A percentile compares a stretch with the other conserved stretches of the same genome.
Evolutionary conservation across 2,888 invertebrate species (phyloP).

Genomic region (Hoplodrina ambigua): DNA sequence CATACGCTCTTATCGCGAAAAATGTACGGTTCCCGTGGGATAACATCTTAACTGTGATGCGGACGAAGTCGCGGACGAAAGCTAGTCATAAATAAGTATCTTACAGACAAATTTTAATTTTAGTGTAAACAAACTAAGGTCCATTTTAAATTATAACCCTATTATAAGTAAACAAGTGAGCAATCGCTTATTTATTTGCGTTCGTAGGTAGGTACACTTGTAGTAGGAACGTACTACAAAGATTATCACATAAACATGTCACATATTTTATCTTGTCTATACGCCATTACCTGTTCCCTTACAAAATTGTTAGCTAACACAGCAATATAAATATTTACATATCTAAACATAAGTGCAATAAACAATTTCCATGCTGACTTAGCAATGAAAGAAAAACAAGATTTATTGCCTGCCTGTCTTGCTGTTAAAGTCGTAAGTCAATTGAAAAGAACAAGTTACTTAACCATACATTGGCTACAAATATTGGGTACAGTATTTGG

Average conservation of each 20-base stretch:
- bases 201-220: background rate
- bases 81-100: too few relatives aligned
- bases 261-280: constrained; percentile 12
- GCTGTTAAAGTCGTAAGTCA: constrained; percentile 31
- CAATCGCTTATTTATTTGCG: background rate
- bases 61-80: too few relatives aligned
- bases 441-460: constrained; percentile 43
- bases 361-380: constrained; percentile 42
- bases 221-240: background rate
- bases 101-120: background rate
- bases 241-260: background rate
- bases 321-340: constrained; percentile 38
- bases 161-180: background rate
- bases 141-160: background rate
- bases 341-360: constrained; percentile 31
- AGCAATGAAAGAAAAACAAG: constrained; percentile 50
- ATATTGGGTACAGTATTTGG: background rate
- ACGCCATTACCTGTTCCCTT: constrained; percentile 1
- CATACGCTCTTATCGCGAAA: too few relatives aligned
- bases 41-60: too few relatives aligned
- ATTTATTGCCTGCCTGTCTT: constrained; percentile 46
- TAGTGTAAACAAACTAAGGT: background rate
- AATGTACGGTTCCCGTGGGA: too few relatives aligned
- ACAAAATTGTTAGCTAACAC: constrained; percentile 31
- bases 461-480: constrained; percentile 8